Percentiles rank a stretch among this genome's conserved stretches.
These are phyloP conservation scores for Elgonia sp. DNA, from an alignment of 2,888 invertebrate genomes.

Conservation along the genomic window DNA sequence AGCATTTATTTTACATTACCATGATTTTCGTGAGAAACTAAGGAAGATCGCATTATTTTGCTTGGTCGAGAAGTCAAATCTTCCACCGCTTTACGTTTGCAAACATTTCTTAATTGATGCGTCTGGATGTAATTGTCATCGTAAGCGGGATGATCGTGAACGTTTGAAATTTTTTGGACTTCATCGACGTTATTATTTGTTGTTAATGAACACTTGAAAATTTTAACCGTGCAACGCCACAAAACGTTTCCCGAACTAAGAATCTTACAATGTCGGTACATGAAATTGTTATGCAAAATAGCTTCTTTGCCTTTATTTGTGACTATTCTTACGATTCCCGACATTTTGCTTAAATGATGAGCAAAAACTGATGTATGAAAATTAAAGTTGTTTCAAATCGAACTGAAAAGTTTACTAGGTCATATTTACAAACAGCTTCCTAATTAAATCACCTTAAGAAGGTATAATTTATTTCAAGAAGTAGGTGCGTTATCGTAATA, in stretches of 20 bases:
- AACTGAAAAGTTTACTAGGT: no score
- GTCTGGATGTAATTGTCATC: conserved; percentile 9
- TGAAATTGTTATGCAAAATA: conserved; percentile 3
- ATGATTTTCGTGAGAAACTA: not conserved
- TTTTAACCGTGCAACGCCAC: conserved; percentile 2
- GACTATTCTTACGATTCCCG: not conserved
- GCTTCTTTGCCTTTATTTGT: conserved; percentile 19
- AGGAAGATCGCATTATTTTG: not conserved
- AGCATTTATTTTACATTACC: not conserved
- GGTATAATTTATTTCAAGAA: no score
- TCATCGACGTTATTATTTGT: not conserved
- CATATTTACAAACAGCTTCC: no score
- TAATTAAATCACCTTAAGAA: no score
- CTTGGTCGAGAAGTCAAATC: not conserved
- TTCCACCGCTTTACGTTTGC: conserved; percentile 15
- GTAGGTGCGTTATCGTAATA: no score
- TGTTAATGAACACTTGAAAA: not conserved
- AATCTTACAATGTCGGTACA: not conserved
- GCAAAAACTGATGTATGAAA: no score
- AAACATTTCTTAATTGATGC: conserved; percentile 1
- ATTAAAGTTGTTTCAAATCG: no score
- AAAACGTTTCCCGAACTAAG: not conserved
- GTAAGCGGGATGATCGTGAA: not conserved
- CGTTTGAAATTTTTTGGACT: not conserved
- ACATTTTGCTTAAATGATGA: no score